Base-by-base conservation (phyloP, 2,113 vertebrate species). In the Hiodon alosoides region DNA sequence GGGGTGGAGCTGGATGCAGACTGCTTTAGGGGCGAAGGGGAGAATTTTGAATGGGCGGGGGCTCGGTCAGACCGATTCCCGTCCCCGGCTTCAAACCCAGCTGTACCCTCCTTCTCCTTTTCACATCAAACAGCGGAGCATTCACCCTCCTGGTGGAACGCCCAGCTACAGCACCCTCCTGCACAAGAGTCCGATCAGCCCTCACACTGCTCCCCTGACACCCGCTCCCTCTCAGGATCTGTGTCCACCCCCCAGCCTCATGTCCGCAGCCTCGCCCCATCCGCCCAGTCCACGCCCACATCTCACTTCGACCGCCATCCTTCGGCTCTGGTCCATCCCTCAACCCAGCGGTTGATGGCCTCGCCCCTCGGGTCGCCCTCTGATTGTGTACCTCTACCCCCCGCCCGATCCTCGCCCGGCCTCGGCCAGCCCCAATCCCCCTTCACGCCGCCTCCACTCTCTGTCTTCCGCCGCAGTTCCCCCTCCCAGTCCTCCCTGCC, bases 401-500 rank as follows among this genome's bases (percentile, higher is more conserved):
- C 1, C 81, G 81, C 0, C 83, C 87, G 86, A 60, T 88, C 84
- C 78, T 91, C 89, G 31, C 88, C 87, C 69, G 88, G 89, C 11
- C 84, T 84, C 5, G 86, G 89, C 62, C 89, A 90, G 61, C 86
- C 90, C 3, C 86, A 85, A 0, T 89, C 90, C 17, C 87, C 89
- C 0, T 77, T 90, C 53, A 86, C 85, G 48, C 84, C 86, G 11
- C 87, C 90, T 48, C 89, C 90, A 2, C 88, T 92, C 6, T 88
- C 90, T 0, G 91, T 92, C 75, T 92, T 91, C 78, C 76, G 87
- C 2, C 81, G 91, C 16, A 89, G 91, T 69, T 86, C 87, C 0
- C 90, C 91, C 7, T 89, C 89, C 67, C 91, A 92, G 79, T 91
- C 90, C 79, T 92, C 91, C 14, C 83, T 92, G 69, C 91, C 91